phyloP scores from a whole-genome alignment of 2,888 invertebrate species.

The Disparrhopalites patrizii region DNA sequence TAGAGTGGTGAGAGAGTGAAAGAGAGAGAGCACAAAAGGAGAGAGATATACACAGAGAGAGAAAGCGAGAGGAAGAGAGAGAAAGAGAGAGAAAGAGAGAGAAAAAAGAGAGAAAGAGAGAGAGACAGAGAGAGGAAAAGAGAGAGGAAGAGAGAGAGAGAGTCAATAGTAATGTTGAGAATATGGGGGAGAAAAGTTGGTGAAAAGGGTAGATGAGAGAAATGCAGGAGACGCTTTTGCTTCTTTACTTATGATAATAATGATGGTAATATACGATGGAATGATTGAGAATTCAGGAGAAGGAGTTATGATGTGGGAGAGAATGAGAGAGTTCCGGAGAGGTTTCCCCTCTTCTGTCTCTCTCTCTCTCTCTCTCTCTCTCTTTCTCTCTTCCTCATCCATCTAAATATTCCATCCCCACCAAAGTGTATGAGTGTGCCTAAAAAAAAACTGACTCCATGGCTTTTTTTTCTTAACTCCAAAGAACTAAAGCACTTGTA shows the following conservation, averaged over 20 bases:
- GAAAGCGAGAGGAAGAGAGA: neutral
- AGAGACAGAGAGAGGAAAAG: no score
- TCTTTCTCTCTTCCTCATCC: no score
- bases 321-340: conserved; percentile 26
- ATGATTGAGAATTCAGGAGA: conserved; percentile 45
- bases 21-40: neutral
- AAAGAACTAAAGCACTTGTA: no score
- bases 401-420: no score
- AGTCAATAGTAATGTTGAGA: no score
- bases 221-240: conserved; percentile 26
- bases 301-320: conserved; percentile 34
- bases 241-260: conserved; percentile 37
- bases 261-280: conserved; percentile 36
- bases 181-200: no score
- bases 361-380: conserved; percentile 17
- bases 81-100: conserved; percentile 15
- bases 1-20: no score
- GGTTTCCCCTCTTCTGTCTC: conserved; percentile 37
- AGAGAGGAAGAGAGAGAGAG: no score
- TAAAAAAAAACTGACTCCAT: no score
- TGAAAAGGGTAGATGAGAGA: neutral
- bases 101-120: conserved; percentile 3
- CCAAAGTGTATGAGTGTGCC: no score
- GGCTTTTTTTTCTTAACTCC: no score
- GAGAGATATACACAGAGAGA: no score